Evolutionary conservation across 2,888 invertebrate genomes (phyloP).

Genomic region (Apeira syringaria): DNA sequence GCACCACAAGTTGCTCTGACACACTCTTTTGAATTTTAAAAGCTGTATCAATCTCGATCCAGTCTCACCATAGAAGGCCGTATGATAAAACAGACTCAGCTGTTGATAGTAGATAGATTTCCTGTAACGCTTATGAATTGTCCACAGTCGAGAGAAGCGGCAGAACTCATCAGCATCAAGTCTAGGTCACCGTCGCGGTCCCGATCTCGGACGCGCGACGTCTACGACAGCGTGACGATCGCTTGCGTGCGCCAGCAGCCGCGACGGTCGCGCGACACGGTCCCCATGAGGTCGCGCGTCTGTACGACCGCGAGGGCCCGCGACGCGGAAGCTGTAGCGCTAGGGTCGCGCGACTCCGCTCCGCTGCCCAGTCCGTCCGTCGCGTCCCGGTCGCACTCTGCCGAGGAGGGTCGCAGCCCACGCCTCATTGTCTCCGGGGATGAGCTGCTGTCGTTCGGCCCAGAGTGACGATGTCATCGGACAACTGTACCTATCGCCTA

Average conservation of each 20-base stretch:
- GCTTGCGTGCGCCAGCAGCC: constrained; percentile 52
- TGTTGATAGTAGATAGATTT: too few species aligned
- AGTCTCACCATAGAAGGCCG: too few species aligned
- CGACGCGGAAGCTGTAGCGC: too few species aligned
- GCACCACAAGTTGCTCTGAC: too few species aligned
- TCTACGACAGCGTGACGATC: constrained; percentile 43
- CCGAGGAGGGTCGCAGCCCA: constrained; percentile 33
- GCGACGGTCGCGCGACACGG: constrained; percentile 24
- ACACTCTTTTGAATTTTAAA: too few species aligned
- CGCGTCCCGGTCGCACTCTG: constrained; percentile 27
- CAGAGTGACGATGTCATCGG: not conserved
- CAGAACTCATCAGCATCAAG: constrained; percentile 31
- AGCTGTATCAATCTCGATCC: too few species aligned
- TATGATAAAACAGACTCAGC: too few species aligned
- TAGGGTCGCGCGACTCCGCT: constrained; percentile 17
- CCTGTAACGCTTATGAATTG: not conserved
- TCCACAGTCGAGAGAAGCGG: constrained; percentile 41
- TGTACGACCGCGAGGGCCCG: too few species aligned
- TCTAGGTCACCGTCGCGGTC: constrained; percentile 26
- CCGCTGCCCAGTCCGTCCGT: constrained; percentile 20
- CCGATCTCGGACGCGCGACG: not conserved
- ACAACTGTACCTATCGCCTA: too few species aligned
- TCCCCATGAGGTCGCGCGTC: constrained; percentile 22
- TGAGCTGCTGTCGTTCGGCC: constrained; percentile 19
- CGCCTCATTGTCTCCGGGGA: constrained; percentile 34